phyloP scores from a whole-genome alignment of 2,113 vertebrate genomes.

The Syngnathus scovelli region DNA sequence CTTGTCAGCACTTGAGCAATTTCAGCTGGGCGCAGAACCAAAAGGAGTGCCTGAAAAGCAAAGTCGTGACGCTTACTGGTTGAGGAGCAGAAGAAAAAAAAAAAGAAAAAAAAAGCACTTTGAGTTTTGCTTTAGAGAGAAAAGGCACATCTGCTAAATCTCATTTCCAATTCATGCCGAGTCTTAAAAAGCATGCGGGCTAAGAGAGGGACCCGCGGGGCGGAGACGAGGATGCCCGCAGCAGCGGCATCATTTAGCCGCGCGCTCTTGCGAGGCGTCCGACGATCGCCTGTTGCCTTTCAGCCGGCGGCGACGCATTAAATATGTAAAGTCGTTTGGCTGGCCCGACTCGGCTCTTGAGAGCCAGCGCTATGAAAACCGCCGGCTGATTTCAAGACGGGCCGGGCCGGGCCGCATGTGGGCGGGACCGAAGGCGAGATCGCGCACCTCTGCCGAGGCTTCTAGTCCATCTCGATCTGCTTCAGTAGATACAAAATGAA shows the following conservation, averaged over 20 bases:
- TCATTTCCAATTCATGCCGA: constrained; percentile 32
- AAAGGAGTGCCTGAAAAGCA: constrained; percentile 32
- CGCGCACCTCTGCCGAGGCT: not conserved
- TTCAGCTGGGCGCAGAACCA: constrained; percentile 3
- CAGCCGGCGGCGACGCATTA: constrained; percentile 57
- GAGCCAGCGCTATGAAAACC: constrained; percentile 18
- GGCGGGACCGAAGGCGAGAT: constrained; percentile 27
- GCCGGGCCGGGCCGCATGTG: not conserved
- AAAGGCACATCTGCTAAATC: constrained; percentile 41
- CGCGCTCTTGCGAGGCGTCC: constrained; percentile 37
- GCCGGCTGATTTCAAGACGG: constrained; percentile 31
- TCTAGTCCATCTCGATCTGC: constrained; percentile 1
- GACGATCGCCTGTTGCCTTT: constrained; percentile 53
- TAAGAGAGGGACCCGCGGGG: constrained; percentile 13
- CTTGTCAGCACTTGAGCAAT: not conserved
- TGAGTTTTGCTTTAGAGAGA: constrained; percentile 35
- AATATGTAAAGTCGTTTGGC: constrained; percentile 67
- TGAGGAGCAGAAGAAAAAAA: too few relatives aligned
- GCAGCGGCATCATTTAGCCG: constrained; percentile 43
- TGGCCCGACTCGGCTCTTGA: constrained; percentile 47
- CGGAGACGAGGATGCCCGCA: constrained; percentile 20
- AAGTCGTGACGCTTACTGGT: not conserved
- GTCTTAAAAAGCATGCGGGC: constrained; percentile 28
- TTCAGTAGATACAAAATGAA: constrained; percentile 17
- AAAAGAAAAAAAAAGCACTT: constrained; percentile 20